These are phyloP conservation scores for Xanthia icteritia DNA, from an alignment of 2,888 invertebrate species.

Conservation along the genomic window DNA sequence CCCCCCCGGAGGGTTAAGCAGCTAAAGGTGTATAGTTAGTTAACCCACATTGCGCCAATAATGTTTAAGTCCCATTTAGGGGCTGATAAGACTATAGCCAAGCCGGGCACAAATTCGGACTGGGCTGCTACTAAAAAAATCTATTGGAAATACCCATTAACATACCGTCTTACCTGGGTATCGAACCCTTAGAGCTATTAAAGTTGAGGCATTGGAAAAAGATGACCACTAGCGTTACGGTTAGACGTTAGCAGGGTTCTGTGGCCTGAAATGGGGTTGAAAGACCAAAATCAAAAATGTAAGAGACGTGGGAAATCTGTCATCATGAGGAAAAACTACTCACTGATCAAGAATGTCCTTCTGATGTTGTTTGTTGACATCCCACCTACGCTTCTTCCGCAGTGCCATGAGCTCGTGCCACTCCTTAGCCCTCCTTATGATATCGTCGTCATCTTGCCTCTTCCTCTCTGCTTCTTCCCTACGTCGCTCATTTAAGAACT, in stretches of 20 bases:
- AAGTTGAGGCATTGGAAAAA: not conserved
- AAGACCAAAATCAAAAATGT: not conserved
- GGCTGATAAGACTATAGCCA: not conserved
- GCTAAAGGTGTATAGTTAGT: not conserved
- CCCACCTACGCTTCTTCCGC: constrained; percentile 73
- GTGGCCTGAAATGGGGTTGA: not conserved
- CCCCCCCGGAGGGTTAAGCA: not conserved
- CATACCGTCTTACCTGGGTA: not conserved
- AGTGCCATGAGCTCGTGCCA: constrained; percentile 78
- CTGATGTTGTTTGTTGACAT: constrained; percentile 82
- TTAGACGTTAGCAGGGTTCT: not conserved
- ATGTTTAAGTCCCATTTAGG: not conserved
- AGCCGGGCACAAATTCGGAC: not conserved
- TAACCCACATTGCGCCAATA: not conserved
- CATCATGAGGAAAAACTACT: constrained; percentile 58
- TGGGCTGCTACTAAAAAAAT: too few relatives aligned
- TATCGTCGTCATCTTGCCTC: constrained; percentile 77
- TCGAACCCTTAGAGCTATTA: not conserved
- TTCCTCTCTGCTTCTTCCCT: constrained; percentile 76
- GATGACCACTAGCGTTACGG: not conserved
- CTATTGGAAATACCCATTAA: not conserved
- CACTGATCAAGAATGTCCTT: constrained; percentile 83
- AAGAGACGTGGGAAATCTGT: not conserved
- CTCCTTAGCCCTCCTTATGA: constrained; percentile 79
- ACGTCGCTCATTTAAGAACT: constrained; percentile 79